Percentiles rank a stretch among this genome's conserved stretches.
These are phyloP conservation scores for Diabrotica virgifera DNA, from an alignment of 1,140 invertebrate species.

Conservation along the genomic window DNA sequence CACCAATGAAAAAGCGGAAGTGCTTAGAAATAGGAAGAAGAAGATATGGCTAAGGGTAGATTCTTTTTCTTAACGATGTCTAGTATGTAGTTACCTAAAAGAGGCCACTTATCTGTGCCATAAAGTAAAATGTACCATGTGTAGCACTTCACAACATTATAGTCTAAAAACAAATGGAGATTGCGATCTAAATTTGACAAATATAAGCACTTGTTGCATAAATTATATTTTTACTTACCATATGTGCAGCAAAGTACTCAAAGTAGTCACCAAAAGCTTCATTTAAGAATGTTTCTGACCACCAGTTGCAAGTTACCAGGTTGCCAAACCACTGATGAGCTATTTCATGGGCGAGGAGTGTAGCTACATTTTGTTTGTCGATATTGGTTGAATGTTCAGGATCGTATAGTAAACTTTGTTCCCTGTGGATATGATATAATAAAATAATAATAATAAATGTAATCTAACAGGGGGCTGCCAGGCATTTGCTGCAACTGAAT, in stretches of 20 bases:
- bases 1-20: too few species aligned
- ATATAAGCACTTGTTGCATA: too few species aligned
- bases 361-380: constrained; percentile 50
- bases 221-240: constrained; percentile 17
- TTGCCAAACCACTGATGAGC: constrained; percentile 72
- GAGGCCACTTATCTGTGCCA: too few species aligned
- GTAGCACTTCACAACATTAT: too few species aligned
- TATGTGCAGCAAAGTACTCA: constrained; percentile 35
- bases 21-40: too few species aligned
- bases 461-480: too few species aligned
- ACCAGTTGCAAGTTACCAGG: constrained; percentile 59
- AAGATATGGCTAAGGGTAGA: too few species aligned
- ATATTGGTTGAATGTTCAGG: constrained; percentile 59
- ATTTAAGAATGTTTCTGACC: constrained; percentile 51
- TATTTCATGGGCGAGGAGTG: constrained; percentile 60
- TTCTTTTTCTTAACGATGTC: too few species aligned
- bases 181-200: background rate
- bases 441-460: background rate
- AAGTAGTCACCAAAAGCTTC: constrained; percentile 53
- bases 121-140: too few species aligned
- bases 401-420: constrained; percentile 78
- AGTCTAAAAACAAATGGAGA: too few species aligned
- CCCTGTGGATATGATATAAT: constrained; percentile 44
- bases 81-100: too few species aligned
- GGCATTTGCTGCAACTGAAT: too few species aligned